Evolutionary conservation across 2,113 vertebrate genomes (phyloP).

Genomic region (Python bivittatus): DNA sequence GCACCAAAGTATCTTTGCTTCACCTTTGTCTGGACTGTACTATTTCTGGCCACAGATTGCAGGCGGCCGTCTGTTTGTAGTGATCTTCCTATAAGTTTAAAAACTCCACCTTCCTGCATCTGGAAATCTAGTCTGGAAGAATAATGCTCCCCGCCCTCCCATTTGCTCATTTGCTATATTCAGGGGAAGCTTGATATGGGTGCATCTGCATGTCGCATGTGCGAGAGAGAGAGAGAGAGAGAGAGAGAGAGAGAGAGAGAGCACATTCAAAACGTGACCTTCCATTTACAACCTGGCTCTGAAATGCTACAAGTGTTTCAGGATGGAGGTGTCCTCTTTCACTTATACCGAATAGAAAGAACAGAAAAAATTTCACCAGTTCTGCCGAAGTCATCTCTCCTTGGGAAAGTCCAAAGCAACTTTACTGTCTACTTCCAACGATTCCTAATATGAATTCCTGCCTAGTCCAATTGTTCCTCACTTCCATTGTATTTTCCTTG

Average conservation of each 20-base stretch:
- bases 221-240: no score
- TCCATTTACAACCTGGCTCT: background rate
- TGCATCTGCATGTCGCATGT: background rate
- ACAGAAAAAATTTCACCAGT: conserved; percentile 51
- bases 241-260: background rate
- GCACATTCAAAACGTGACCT: background rate
- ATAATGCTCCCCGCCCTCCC: background rate
- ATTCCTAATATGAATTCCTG: conserved; percentile 58
- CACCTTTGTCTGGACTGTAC: background rate
- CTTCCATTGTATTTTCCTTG: conserved; percentile 26
- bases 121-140: background rate
- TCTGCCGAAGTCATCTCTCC: conserved; percentile 62
- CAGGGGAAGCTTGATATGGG: background rate
- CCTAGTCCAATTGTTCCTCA: conserved; percentile 62
- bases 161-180: background rate
- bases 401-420: conserved; percentile 58
- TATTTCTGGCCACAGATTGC: background rate
- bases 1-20: background rate
- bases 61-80: background rate
- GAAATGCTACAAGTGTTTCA: background rate
- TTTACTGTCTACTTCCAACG: conserved; percentile 53
- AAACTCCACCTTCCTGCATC: background rate
- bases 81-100: background rate
- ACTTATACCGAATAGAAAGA: background rate
- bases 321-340: background rate